Evolutionary conservation across 2,888 invertebrate species (phyloP), one percentile per base, ranked within the genome.

Genomic region (Polymixis flavicincta): DNA sequence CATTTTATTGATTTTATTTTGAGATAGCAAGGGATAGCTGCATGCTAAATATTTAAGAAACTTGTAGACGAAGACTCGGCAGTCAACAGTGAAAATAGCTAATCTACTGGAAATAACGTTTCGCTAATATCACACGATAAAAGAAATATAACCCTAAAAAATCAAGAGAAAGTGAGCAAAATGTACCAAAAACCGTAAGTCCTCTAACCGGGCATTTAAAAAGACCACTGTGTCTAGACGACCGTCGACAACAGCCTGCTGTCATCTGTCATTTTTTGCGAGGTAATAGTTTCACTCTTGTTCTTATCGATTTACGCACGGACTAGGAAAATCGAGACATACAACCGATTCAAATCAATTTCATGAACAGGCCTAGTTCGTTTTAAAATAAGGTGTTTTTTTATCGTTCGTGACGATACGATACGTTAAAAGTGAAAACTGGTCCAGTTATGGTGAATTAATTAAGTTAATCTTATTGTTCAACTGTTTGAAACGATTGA

Each of bases 261-360:
- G 54, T 73, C 45, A 67, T 54, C 50, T 73, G 60, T 69, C 19
- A 69, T 48, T 85, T 85, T 83, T 85, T 76, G 61, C 55, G 67
- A 54, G 42, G 32, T 50, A 76, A 54, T 60, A 67, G 65, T 85
- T 82, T 82, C 76, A 80, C 76, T 84, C 65, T 74, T 68, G 50
- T 63, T 83, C 17, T 71, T 74, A 79, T 65, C 70, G 74, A 69
- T 72, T 71, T 54, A 25, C 42, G 70, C 74, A 72, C 65, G 55
- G 28, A 48, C 37, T 42, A 64, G 32, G 66, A 75, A 71, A 84
- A 73, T 81, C 54, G 55, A 69, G 54, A 42, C 28, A 59, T 69
- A 32, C 13, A 37, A 55, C 61, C 61, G 32, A 59, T 54, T 68
- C 45, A 45, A 71, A 83, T 64, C 28, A 22, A 67, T 81, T 80